Percentiles rank a stretch among this genome's conserved stretches.
These are phyloP conservation scores for Sapayoa aenigma DNA, from an alignment of 2,113 vertebrate genomes.

Conservation along the genomic window DNA sequence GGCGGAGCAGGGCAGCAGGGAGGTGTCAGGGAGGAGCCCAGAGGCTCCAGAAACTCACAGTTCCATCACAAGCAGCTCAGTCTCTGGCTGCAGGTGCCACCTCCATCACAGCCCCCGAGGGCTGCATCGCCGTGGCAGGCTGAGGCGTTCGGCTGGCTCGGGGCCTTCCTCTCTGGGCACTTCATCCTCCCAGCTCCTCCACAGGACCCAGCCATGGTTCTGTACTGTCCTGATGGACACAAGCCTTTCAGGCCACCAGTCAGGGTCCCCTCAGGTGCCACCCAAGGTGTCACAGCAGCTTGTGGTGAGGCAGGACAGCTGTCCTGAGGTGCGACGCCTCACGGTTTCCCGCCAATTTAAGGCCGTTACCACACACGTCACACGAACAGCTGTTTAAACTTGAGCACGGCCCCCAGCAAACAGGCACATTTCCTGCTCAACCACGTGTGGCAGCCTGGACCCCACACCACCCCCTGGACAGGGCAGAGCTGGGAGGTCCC, in stretches of 20 bases:
- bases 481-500: neutral
- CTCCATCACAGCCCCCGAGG: fast-evolving
- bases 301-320: too few species aligned
- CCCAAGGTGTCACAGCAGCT: neutral
- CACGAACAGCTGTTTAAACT: fast-evolving
- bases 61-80: neutral
- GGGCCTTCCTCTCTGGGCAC: fast-evolving
- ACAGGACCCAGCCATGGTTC: fast-evolving
- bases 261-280: fast-evolving
- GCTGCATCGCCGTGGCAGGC: fast-evolving
- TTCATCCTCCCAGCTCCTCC: neutral
- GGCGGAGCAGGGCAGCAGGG: neutral
- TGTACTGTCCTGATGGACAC: fast-evolving
- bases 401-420: neutral
- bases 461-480: neutral
- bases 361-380: neutral
- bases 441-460: fast-evolving
- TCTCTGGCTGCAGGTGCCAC: fast-evolving
- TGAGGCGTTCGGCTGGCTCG: neutral
- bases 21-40: neutral
- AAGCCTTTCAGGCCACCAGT: neutral
- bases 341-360: fast-evolving
- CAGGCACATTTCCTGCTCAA: fast-evolving
- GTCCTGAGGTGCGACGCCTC: neutral
- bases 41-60: neutral